A percentile compares a stretch with the other conserved stretches of the same genome.
Conservation (phyloP, 2,888 invertebrate genomes). For the Celastrina argiolus region DNA sequence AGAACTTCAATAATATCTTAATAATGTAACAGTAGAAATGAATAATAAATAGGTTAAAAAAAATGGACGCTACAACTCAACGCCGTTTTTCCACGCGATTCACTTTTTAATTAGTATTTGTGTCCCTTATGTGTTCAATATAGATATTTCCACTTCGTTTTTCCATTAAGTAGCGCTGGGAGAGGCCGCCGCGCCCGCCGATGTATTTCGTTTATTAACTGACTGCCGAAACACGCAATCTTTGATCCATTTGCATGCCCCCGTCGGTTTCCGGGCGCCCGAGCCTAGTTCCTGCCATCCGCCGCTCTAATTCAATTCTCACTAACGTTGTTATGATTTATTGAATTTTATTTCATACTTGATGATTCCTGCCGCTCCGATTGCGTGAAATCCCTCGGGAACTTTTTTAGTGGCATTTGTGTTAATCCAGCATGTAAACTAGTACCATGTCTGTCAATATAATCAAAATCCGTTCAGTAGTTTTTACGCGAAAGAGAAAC, state of each 20-base stretch:
- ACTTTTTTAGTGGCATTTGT: no score
- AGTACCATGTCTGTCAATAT: no score
- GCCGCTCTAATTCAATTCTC: conserved; percentile 61
- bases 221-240: conserved; percentile 71
- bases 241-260: conserved; percentile 71
- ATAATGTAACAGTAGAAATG: background rate
- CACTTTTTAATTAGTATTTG: no score
- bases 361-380: background rate
- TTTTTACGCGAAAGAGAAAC: no score
- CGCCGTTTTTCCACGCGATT: no score
- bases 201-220: conserved; percentile 70
- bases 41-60: no score
- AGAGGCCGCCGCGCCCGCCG: conserved; percentile 61
- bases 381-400: background rate
- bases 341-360: background rate
- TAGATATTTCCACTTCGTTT: conserved; percentile 75
- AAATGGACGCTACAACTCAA: no score
- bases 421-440: no score
- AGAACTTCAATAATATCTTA: no score
- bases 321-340: background rate
- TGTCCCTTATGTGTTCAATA: no score
- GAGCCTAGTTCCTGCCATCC: conserved; percentile 43
- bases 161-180: conserved; percentile 74
- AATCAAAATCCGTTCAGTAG: no score
- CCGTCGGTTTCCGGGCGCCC: conserved; percentile 68